These are phyloP conservation scores for Artemia franciscana DNA, from an alignment of 1,140 invertebrate species.

Conservation along the genomic window DNA sequence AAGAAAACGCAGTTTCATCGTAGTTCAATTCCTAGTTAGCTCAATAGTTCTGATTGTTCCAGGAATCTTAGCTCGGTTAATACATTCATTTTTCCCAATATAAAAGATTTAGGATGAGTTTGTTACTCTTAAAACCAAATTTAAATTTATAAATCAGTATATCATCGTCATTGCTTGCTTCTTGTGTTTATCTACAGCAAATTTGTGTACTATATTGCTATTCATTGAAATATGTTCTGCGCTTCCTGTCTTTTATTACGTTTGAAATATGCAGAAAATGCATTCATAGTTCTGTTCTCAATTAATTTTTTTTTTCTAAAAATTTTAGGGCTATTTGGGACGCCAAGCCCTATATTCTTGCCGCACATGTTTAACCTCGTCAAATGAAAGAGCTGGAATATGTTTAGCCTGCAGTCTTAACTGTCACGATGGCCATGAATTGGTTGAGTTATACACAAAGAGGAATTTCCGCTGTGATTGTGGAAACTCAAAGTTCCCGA, in stretches of 20 bases:
- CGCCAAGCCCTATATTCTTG: slow-evolving; percentile 90
- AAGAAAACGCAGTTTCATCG: too few species aligned
- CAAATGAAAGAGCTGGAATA: slow-evolving; percentile 42
- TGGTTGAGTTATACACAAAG: slow-evolving; percentile 93
- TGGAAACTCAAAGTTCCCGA: slow-evolving; percentile 63
- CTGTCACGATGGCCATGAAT: slow-evolving; percentile 87
- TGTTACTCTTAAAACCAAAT: too few species aligned
- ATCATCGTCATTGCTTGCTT: too few species aligned
- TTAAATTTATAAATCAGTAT: too few species aligned
- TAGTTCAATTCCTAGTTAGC: too few species aligned
- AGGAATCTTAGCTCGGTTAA: too few species aligned
- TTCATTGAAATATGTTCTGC: too few species aligned
- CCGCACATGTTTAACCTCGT: slow-evolving; percentile 45
- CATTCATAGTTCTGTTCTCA: slow-evolving; percentile 2
- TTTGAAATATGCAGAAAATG: not conserved
- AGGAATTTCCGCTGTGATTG: slow-evolving; percentile 88
- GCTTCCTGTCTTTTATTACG: not conserved
- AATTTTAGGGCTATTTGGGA: slow-evolving; percentile 63
- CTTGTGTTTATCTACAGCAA: too few species aligned
- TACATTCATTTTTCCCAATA: too few species aligned
- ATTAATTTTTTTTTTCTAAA: slow-evolving; percentile 11
- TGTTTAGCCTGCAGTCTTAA: slow-evolving; percentile 83
- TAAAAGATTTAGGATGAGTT: too few species aligned
- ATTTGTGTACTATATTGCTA: too few species aligned
- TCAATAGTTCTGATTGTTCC: too few species aligned